A percentile compares a stretch with the other conserved stretches of the same genome.
phyloP scores from a whole-genome alignment of 2,797 vertebrate species.

The Glyptemys insculpta region DNA sequence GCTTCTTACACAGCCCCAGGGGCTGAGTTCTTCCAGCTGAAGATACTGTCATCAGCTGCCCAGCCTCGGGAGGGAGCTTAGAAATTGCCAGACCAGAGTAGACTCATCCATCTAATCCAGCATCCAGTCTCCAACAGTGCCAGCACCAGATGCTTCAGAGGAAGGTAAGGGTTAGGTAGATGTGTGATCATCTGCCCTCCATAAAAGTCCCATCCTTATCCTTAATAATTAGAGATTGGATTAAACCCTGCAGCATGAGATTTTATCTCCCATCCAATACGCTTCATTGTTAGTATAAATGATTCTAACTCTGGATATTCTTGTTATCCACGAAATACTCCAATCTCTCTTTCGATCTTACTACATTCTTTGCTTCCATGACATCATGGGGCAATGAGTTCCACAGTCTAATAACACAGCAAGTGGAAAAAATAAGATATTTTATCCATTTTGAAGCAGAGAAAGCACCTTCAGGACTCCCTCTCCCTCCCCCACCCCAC shows the following conservation, averaged over 20 bases:
- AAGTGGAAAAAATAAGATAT: background rate
- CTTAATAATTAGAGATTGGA: too few species aligned
- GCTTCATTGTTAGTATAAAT: background rate
- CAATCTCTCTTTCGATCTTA: background rate
- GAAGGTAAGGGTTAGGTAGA: background rate
- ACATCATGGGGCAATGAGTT: background rate
- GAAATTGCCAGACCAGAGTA: background rate
- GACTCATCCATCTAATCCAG: background rate
- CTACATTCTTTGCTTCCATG: too few species aligned
- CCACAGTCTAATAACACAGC: background rate
- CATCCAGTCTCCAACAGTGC: background rate
- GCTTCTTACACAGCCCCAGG: background rate
- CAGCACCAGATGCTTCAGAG: background rate
- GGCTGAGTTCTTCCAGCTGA: background rate
- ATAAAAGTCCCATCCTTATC: background rate
- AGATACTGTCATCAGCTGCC: background rate
- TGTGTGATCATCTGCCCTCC: background rate
- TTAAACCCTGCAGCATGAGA: background rate
- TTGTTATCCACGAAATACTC: background rate
- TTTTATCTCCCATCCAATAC: background rate
- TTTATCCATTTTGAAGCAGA: background rate
- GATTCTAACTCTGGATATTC: background rate
- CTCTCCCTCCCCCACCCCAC: too few species aligned
- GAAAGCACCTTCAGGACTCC: background rate
- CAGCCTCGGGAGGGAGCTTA: background rate